phyloP scores from a whole-genome alignment of 2,888 invertebrate species.

The Pandemis cinnamomeana region DNA sequence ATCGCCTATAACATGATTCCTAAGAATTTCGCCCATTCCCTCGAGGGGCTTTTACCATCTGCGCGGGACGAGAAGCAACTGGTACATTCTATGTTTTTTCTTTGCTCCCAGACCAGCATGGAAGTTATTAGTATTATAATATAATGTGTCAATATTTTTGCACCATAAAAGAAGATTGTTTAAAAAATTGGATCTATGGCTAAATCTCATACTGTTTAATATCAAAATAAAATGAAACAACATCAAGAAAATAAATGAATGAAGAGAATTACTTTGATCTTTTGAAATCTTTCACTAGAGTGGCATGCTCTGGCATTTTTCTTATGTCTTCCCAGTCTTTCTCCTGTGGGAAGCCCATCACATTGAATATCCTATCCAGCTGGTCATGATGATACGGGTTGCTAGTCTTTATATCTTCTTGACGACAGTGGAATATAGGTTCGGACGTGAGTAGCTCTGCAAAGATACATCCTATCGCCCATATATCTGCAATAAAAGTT shows the following conservation, averaged over 20 bases:
- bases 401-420: conserved; percentile 99
- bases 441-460: conserved; percentile 99
- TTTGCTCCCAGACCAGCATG: too few relatives aligned
- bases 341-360: conserved; percentile 99
- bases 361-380: conserved; percentile 98
- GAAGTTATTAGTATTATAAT: too few relatives aligned
- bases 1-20: too few relatives aligned
- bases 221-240: neutral
- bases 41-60: too few relatives aligned
- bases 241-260: neutral
- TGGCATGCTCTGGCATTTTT: conserved; percentile 99
- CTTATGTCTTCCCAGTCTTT: conserved; percentile 99
- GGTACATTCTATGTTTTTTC: too few relatives aligned
- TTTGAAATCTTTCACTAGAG: conserved; percentile 97
- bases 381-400: conserved; percentile 99
- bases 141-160: too few relatives aligned
- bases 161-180: too few relatives aligned
- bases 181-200: neutral
- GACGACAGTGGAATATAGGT: conserved; percentile 99
- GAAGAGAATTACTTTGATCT: conserved; percentile 89
- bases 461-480: conserved; percentile 99
- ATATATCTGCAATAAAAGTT: conserved; percentile 90
- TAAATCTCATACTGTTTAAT: neutral
- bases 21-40: too few relatives aligned
- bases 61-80: too few relatives aligned